A percentile compares a stretch with the other conserved stretches of the same genome.
phyloP scores from a whole-genome alignment of 1,140 invertebrate species.

The Cryptotermes secundus region DNA sequence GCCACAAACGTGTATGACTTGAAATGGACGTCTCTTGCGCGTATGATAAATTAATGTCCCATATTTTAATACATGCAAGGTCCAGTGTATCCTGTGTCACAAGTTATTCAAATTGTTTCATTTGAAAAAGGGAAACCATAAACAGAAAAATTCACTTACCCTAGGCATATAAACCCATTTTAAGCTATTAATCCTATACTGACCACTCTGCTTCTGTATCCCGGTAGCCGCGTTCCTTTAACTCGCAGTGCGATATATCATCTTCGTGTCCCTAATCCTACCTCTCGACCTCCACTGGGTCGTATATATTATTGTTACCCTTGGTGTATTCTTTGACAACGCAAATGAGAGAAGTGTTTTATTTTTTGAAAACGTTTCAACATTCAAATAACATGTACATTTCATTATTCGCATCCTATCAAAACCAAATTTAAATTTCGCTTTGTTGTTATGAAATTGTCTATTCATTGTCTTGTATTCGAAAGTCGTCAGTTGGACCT shows the following conservation, averaged over 20 bases:
- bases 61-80: neutral
- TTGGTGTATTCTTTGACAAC: neutral
- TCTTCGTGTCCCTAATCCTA: neutral
- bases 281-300: neutral
- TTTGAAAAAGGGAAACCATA: conserved; percentile 6
- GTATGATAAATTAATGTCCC: neutral
- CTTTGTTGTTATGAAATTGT: too few relatives aligned
- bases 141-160: neutral
- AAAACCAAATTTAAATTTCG: too few relatives aligned
- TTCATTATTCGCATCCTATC: too few relatives aligned
- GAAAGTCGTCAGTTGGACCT: too few relatives aligned
- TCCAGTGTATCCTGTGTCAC: neutral
- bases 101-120: neutral
- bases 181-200: neutral
- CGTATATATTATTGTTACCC: neutral
- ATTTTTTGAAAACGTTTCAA: neutral
- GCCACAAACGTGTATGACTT: too few relatives aligned
- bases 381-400: too few relatives aligned
- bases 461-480: too few relatives aligned
- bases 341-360: neutral
- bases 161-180: neutral
- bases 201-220: neutral
- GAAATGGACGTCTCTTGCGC: too few relatives aligned
- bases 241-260: neutral
- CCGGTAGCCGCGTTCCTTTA: neutral